These are phyloP conservation scores for Pluvianellus socialis DNA, from an alignment of 2,113 vertebrate genomes.

Conservation along the genomic window DNA sequence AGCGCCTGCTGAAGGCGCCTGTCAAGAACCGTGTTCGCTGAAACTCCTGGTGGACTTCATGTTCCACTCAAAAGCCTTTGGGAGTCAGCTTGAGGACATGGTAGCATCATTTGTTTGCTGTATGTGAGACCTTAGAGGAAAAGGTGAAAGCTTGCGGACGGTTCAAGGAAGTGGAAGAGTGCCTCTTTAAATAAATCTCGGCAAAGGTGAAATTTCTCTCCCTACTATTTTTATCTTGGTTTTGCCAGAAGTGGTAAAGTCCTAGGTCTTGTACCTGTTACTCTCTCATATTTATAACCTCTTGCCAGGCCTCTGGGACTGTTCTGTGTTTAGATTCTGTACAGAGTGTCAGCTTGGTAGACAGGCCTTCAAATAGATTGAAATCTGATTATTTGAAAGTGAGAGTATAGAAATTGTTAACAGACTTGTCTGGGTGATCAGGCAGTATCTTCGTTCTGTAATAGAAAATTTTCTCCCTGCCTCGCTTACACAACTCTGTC, in stretches of 20 bases:
- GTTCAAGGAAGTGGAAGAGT: neutral
- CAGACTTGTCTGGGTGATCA: neutral
- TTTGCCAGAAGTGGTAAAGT: neutral
- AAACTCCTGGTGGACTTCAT: rapidly evolving
- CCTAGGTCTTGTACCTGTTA: neutral
- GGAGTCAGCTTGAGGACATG: neutral
- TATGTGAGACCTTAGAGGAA: neutral
- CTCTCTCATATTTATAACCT: neutral
- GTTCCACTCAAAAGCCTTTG: neutral
- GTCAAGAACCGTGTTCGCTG: rapidly evolving
- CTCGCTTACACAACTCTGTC: neutral
- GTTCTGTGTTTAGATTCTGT: neutral
- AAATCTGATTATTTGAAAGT: neutral
- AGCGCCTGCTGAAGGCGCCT: neutral
- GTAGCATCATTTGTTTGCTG: neutral
- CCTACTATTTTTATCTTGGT: neutral
- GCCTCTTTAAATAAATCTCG: neutral
- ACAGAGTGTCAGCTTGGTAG: neutral
- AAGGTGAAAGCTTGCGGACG: neutral
- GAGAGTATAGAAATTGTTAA: neutral
- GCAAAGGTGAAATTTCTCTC: neutral
- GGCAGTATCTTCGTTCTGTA: neutral
- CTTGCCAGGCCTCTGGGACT: neutral
- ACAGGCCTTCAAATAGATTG: neutral
- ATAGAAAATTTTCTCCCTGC: neutral